Base-by-base conservation (phyloP, 2,888 invertebrate species). In the Sialis fuliginosa region DNA sequence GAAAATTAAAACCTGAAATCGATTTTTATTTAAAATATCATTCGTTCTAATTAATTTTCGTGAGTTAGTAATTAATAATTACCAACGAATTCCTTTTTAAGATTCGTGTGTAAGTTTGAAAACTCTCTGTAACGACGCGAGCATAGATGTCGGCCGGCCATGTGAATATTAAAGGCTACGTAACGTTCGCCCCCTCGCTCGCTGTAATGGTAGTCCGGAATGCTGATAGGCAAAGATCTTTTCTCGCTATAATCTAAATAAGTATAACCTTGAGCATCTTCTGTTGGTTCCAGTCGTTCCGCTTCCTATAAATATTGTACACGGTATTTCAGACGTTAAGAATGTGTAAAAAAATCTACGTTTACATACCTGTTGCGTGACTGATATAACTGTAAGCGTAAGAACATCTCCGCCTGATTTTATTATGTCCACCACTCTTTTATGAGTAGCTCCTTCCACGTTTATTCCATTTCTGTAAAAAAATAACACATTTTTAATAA, bases 381-480 rank as follows among this genome's bases (percentile, higher is more conserved):
- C 93, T 51, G 95, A 95, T 59, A 95, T 92, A 52, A 96, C 97
- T 50, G 96, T 93, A 48, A 98, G 76, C 30, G 90, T 91, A 53
- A 99, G 75, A 53, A 88, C 88, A 68, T 99, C 97, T 12, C 97
- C 97, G 3, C 98, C 97, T 9, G 96, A 95, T 66, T 97, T 97
- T 59, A 98, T 98, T 56, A 97, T 76, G 69, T 99, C 98, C 41
- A 98, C 98, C 52, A 98, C 98, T 70, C 97, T 96, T 60, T 96
- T 91, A 69, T 98, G 98, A 39, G 97, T 97, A n/a, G 97, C 85
- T 44, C 98, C 98, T 72, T 98, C 98, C 9, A 98, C 98, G 69
- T 89, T 95, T 52, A 89, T 87, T 55, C 88, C 88, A 75, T 98
- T 98, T 54, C 97, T 95, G 72, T n/a, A 77, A 77, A 54, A 63